A percentile compares a stretch with the other conserved stretches of the same genome.
Conservation (phyloP, 2,113 vertebrate species). For the Atlantisia rogersi region DNA sequence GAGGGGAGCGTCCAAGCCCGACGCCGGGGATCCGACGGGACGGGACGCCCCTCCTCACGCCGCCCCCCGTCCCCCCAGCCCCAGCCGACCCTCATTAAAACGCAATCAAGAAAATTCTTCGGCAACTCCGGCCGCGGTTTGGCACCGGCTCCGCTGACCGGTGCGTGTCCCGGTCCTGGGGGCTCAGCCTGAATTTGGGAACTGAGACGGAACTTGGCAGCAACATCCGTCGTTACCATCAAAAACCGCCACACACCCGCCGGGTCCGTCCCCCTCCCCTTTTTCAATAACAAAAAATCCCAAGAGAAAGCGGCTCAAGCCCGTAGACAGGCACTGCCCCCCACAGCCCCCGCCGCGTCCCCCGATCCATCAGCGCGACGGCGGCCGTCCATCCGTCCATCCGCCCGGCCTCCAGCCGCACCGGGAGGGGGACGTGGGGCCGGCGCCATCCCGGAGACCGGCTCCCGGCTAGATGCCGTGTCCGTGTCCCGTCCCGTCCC, state of each 20-base stretch:
- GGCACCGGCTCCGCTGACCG: background rate
- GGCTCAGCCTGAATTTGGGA: conserved; percentile 54
- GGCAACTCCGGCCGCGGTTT: background rate
- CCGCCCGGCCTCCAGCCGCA: background rate
- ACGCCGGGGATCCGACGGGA: too few relatives aligned
- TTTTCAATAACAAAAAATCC: background rate
- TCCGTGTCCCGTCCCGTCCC: too few relatives aligned
- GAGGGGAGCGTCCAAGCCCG: background rate
- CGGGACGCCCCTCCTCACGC: background rate
- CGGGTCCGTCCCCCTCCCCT: background rate
- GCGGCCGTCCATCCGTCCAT: background rate
- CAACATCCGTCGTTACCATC: conserved; percentile 64
- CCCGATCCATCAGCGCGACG: background rate
- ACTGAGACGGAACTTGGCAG: conserved; percentile 28
- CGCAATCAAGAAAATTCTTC: background rate
- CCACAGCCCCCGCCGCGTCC: background rate
- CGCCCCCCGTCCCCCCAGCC: background rate
- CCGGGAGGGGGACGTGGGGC: background rate
- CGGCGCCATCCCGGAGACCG: background rate
- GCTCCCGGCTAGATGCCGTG: background rate
- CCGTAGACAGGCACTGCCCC: background rate
- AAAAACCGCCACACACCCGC: conserved; percentile 29
- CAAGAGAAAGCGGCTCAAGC: background rate
- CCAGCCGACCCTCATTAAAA: background rate
- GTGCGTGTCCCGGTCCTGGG: background rate